Evolutionary conservation across 2,888 invertebrate species (phyloP).

Genomic region (Ornithoptera priamus): DNA sequence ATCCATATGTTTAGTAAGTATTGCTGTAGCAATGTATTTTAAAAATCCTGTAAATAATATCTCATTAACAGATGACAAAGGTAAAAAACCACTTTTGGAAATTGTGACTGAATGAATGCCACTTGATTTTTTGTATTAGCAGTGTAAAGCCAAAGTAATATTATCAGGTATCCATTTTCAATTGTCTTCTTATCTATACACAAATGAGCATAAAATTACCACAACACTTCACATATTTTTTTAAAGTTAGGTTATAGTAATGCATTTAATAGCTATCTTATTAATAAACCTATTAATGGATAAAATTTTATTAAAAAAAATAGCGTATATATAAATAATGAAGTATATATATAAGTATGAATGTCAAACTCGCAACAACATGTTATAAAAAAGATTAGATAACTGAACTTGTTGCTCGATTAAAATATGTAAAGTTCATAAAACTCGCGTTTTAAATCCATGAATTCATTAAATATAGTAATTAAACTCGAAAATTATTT

Average conservation of each 20-base stretch:
- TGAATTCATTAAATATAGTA: too few species aligned
- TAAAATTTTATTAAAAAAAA: neutral
- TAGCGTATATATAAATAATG: too few species aligned
- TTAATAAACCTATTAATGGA: neutral
- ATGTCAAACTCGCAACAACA: too few species aligned
- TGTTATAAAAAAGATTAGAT: too few species aligned
- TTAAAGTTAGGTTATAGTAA: neutral
- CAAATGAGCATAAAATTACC: too few species aligned
- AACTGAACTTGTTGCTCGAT: too few species aligned
- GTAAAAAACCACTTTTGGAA: constrained; percentile 57
- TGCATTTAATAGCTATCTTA: neutral
- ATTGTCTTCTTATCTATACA: too few species aligned
- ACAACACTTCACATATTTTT: too few species aligned
- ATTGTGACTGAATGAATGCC: constrained; percentile 41
- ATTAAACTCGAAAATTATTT: too few species aligned
- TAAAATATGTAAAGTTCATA: too few species aligned
- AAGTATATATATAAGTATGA: too few species aligned
- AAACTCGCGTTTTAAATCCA: too few species aligned
- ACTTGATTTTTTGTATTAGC: neutral
- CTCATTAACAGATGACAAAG: constrained; percentile 41
- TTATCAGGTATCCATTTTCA: neutral
- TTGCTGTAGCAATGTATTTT: constrained; percentile 92
- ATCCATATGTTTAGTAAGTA: constrained; percentile 90
- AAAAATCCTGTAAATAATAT: constrained; percentile 90
- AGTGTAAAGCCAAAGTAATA: neutral